Evolutionary conservation across 2,888 invertebrate genomes (phyloP), one percentile per base, ranked within the genome.

Genomic region (Lomographa bimaculata): DNA sequence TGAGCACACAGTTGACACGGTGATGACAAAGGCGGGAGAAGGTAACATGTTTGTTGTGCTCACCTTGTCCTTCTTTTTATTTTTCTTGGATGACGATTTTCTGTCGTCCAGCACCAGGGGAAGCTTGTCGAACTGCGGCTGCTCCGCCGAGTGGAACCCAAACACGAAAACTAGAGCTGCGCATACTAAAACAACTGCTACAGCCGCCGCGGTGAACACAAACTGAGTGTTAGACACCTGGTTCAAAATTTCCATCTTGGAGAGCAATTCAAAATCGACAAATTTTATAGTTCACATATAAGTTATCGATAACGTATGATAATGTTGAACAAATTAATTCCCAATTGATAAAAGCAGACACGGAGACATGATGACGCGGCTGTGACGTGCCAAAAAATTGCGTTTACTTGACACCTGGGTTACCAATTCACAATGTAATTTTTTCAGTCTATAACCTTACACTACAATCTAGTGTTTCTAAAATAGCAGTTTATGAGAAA

Each of bases 91-190:
- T 60, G 91, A 89, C 50, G 91, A 90, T 83, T 93, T 94, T 73
- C 91, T 91, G 64, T 94, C 94, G 72, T 93, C 93, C 55, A 90
- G 65, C 53, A 89, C 81, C 55, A 90, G 78, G 21, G 92, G 91
- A 49, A 94, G 86, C 79, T 94, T 94, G 69, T 94, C 93, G 76
- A 94, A 94, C 69, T 94, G 94, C 69, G 96, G 96, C 82, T 95
- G 94, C 76, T 93, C 94, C 55, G 94, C 93, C 48, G 94, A 92
- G 85, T 93, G 94, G 83, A 95, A 94, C 50, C 95, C 95, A 79
- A 94, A 95, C 52, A 92, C 91, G 85, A 94, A 95, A 63, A 95
- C 94, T 58, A 95, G 84, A 56, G 94, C 89, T 55, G 94, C 94
- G 73, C 92, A 93, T 59, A 94, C 78, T 70, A 94, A 91, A 62